phyloP scores from a whole-genome alignment of 2,113 vertebrate genomes.

The Scortum barcoo region DNA sequence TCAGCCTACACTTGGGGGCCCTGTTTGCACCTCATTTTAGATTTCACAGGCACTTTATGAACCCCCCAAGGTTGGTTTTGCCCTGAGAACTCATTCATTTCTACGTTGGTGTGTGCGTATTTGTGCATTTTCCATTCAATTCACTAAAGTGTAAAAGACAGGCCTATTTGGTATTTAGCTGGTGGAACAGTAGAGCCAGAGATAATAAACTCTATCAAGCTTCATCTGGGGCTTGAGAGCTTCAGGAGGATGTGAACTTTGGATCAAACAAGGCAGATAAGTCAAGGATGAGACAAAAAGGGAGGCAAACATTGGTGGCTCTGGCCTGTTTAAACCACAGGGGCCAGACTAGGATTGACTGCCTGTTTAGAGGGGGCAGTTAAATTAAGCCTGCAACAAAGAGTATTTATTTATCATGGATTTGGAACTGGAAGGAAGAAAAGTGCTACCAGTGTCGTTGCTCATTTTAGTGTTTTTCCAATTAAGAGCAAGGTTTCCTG shows the following conservation, averaged over 20 bases:
- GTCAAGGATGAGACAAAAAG: conserved; percentile 1
- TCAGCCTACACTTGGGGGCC: background rate
- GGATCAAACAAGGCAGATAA: conserved; percentile 19
- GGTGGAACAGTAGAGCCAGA: background rate
- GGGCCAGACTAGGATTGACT: background rate
- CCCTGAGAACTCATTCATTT: conserved; percentile 29
- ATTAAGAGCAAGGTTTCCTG: background rate
- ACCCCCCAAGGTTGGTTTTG: conserved; percentile 26
- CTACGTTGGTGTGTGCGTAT: background rate
- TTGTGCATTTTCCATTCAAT: conserved; percentile 11
- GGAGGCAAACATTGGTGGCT: background rate
- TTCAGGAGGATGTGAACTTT: conserved; percentile 9
- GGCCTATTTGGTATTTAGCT: background rate
- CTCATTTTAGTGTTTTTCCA: background rate
- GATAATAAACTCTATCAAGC: conserved; percentile 9
- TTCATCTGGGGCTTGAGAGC: background rate
- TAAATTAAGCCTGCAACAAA: background rate
- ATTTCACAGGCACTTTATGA: conserved; percentile 22
- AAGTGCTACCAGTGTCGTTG: background rate
- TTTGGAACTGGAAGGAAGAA: background rate
- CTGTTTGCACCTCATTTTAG: background rate
- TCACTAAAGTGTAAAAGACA: background rate
- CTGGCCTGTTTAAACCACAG: background rate
- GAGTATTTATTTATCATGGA: background rate
- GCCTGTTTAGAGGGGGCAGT: conserved; percentile 1